Base-by-base conservation (phyloP, 1,140 invertebrate species). In the Neodiprion fabricii region DNA sequence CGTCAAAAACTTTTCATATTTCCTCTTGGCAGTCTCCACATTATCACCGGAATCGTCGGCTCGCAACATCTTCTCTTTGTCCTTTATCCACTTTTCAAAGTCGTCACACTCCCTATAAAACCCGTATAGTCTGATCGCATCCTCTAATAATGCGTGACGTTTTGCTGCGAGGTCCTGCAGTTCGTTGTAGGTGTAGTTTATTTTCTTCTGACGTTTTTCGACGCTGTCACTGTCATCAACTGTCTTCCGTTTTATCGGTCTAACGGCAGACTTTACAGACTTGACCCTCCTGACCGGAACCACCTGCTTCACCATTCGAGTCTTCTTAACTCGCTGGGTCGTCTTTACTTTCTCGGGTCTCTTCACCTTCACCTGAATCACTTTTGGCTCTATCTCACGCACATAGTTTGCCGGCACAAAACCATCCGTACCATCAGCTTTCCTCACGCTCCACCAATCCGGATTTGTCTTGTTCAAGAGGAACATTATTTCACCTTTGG, bases 321-420 rank as follows among this genome's bases (percentile, higher is more conserved):
- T 96, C 83, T 97, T 97, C 86, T 96, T 97, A 0, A 98, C 95
- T 81, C 93, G 92, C 82, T 96, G 94, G 28, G 95, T 92, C 8
- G 94, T 92, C 73, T 92, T 92, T 0, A 98, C 93, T 81, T 95
- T 96, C 79, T 97, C 94, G 0, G 95, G 93, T 76, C 94, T 93
- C 67, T 94, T 92, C 0, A 96, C 94, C 83, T 96, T 93, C 40
- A 97, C 95, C 85, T 95, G 91, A 23, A 93, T 93, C 1, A 96
- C 91, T 81, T 97, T 94, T 0, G 96, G 95, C 78, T 97, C 97
- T 67, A 98, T 93, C 87, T 99, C 96, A 47, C 94, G 92, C 0
- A 99, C 96, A 87, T 99, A 99, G 87, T 99, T 99, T 0, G 97
- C 97, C 0, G 98, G 98, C 1, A 99, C 97, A 88, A 99, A 99